Base-by-base conservation (phyloP, 2,113 vertebrate species). In the Eudyptes chrysolophus region DNA sequence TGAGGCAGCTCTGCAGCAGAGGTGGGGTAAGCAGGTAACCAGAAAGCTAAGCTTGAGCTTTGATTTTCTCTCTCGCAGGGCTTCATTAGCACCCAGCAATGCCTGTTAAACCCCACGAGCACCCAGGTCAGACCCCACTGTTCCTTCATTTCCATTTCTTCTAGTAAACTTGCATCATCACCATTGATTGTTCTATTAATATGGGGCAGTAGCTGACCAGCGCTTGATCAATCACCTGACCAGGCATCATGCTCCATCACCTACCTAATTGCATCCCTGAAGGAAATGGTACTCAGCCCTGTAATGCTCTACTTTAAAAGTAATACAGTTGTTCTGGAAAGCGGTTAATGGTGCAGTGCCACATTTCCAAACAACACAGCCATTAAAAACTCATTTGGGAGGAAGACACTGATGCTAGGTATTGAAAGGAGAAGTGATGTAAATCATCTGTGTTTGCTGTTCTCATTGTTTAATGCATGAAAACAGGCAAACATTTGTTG, bases 331-430 rank as follows among this genome's bases (percentile, higher is more conserved):
- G 54, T 44, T 87, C 76, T 51, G 81, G 68, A 79, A 92, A 95
- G 60, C 36, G 75, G 77, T 26, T 96, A 96, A 95, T 69, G 85
- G 72, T 54, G 65, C 48, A 55, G 62, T 18, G 11, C 32, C 2
- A 8, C 40, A 4, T 40, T 68, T 64, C 8, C 5, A 84, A 94
- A 89, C 42, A 82, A 20, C 80, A 86, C 44, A 81, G 83, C 92
- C 76, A 77, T 84, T 96, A 95, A 96, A 96, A 92, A 69, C 72
- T 78, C 85, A 66, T 81, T 84, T 2, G 7, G 74, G 81, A 96
- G 78, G 83, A 80, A 92, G 83, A 54, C 19, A 29, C 61, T 61
- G 62, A 65, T 6, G 30, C 15, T 25, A 29, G 58, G n/a, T 71
- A 83, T 75, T 81, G 93, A 91, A 87, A 92, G 69, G 57, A 81